phyloP scores from a whole-genome alignment of 1,140 invertebrate species.

The Macrobrachium rosenbergii region DNA sequence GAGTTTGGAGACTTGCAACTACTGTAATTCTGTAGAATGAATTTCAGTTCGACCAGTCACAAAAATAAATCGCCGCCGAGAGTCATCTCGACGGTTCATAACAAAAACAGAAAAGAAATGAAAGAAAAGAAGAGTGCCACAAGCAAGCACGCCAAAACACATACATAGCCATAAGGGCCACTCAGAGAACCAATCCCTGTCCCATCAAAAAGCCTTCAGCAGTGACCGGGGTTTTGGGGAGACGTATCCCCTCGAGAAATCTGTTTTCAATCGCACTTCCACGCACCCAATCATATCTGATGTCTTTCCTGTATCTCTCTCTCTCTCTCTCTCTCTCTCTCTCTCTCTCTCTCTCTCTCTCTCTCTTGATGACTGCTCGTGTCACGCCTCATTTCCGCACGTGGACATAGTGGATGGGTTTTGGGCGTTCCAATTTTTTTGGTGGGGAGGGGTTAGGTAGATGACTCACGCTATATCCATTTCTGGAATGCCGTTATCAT shows the following conservation, averaged over 20 bases:
- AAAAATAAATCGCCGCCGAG: no score
- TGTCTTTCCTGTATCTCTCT: constrained; percentile 51
- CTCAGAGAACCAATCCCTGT: constrained; percentile 34
- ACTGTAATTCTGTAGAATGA: no score
- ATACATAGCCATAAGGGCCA: not conserved
- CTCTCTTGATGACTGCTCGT: not conserved
- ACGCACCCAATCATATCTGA: constrained; percentile 58
- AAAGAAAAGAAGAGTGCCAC: not conserved
- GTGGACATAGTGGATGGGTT: no score
- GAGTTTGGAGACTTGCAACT: no score
- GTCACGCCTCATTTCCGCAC: not conserved
- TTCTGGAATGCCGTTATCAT: no score
- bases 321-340: constrained; percentile 19
- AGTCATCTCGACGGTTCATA: no score
- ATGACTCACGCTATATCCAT: no score
- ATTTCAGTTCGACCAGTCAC: no score
- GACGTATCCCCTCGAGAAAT: constrained; percentile 49
- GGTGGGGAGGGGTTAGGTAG: no score
- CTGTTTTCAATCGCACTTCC: constrained; percentile 61
- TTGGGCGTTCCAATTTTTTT: no score
- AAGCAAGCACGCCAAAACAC: not conserved
- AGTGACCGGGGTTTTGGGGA: constrained; percentile 48
- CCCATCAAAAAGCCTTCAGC: constrained; percentile 59
- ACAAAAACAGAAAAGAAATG: no score
- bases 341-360: not conserved